Evolutionary conservation across 1,140 invertebrate species (phyloP), one percentile per base, ranked within the genome.

Genomic region (Asbolus verrucosus): DNA sequence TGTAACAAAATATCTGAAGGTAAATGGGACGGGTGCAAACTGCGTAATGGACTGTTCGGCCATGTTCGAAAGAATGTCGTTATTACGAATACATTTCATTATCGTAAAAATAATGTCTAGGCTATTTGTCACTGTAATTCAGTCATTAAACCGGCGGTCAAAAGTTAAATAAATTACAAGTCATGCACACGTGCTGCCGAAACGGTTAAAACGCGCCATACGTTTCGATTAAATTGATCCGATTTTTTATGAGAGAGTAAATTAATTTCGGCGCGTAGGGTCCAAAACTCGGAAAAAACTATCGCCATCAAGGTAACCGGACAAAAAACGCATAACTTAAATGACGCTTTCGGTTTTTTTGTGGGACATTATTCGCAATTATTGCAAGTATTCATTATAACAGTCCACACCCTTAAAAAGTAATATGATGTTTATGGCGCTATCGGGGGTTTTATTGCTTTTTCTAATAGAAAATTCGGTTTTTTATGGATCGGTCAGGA

Each of bases 81-180:
- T n/a, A n/a, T n/a, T n/a, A n/a, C n/a, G n/a, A n/a, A n/a, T 36
- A 27, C 27, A 11, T 54, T 54, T 54, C 21, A 27, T 54, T 54
- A 54, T 27, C 9, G 19, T 27, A n/a, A 30, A 24, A 36, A 36
- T 59, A 59, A 59, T 30, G 50, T 8, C 2, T 24, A n/a, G 33
- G 9, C 11, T 13, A 63, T 63, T 63, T 63, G 33, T 63, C 33
- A 63, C 33, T 13, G 16, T 63, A 63, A 63, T 63, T 18, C 41
- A 41, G 5, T 16, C 61, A 36, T 63, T 63, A 63, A 54, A 13
- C 61, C 6, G 19, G 1, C 41, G 61, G 33, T 63, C 61, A 63
- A 63, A 63, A 63, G 21, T 41, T 62, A 63, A 63, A 63, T 41
- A 63, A 63, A 63, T 63, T 63, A 41, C 61, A 41, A 63, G 61